phyloP scores from a whole-genome alignment of 1,140 invertebrate species.

The Elymnias hypermnestra region DNA sequence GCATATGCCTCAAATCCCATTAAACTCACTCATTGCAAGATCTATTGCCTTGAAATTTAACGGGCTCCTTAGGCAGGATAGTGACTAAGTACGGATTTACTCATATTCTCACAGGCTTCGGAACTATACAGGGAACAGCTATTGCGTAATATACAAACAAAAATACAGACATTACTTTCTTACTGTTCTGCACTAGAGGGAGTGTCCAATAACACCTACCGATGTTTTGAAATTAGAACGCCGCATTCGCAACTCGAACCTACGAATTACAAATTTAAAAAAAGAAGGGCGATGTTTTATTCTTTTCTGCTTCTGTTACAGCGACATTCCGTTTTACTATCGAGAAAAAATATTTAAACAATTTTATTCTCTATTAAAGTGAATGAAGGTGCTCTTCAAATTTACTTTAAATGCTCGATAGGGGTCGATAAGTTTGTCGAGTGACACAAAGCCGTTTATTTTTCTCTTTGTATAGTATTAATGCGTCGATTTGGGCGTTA shows the following conservation, averaged over 20 bases:
- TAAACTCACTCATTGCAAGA: too few relatives aligned
- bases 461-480: constrained; percentile 68
- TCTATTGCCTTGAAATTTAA: too few relatives aligned
- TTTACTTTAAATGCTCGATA: too few relatives aligned
- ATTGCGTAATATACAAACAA: too few relatives aligned
- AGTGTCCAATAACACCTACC: constrained; percentile 72
- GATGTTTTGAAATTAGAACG: constrained; percentile 74
- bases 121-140: too few relatives aligned
- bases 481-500: constrained; percentile 71
- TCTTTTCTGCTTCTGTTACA: constrained; percentile 36
- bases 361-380: constrained; percentile 31
- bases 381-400: too few relatives aligned
- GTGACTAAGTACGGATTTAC: too few relatives aligned
- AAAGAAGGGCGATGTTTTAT: constrained; percentile 65
- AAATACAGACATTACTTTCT: constrained; percentile 40
- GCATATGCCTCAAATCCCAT: too few relatives aligned
- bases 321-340: constrained; percentile 10
- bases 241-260: constrained; percentile 71
- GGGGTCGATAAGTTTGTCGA: constrained; percentile 32
- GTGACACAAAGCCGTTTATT: constrained; percentile 73
- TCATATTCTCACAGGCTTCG: too few relatives aligned
- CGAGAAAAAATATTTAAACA: not conserved
- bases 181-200: constrained; percentile 33
- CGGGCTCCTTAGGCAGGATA: too few relatives aligned
- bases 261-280: constrained; percentile 73